Evolutionary conservation across 2,888 invertebrate species (phyloP).

Genomic region (Stenodema calcarata): DNA sequence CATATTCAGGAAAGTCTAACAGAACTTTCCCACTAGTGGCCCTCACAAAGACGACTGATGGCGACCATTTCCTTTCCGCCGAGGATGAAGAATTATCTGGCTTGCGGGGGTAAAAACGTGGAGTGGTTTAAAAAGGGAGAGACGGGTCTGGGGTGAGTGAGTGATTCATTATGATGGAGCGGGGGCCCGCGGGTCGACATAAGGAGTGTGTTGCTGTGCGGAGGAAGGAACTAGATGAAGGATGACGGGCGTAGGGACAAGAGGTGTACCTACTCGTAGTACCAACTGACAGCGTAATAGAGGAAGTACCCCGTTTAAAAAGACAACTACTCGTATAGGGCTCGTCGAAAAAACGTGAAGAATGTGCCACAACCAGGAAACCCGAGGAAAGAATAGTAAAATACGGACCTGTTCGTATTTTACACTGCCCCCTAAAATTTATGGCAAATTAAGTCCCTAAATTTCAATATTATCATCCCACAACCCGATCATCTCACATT

Average conservation of each 20-base stretch:
- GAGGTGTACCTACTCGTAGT: too few species aligned
- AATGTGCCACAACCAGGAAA: too few species aligned
- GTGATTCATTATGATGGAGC: constrained; percentile 2
- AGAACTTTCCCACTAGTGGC: neutral
- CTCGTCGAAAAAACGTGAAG: too few species aligned
- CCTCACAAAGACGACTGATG: neutral
- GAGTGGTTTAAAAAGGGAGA: neutral
- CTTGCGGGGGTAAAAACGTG: neutral
- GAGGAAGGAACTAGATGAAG: neutral
- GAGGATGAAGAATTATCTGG: neutral
- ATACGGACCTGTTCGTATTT: too few species aligned
- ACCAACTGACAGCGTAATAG: too few species aligned
- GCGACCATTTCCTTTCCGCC: neutral
- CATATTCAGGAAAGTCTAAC: neutral
- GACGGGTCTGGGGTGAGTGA: neutral
- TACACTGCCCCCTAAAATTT: too few species aligned
- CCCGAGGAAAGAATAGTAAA: too few species aligned
- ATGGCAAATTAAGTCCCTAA: too few species aligned
- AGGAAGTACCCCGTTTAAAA: too few species aligned
- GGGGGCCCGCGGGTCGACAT: neutral
- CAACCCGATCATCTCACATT: too few species aligned
- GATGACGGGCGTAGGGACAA: neutral
- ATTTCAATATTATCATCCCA: too few species aligned
- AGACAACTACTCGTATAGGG: too few species aligned
- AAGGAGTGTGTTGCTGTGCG: neutral